Percentiles rank a stretch among this genome's conserved stretches.
phyloP scores from a whole-genome alignment of 2,113 vertebrate genomes.

The Gymnocephalus cernua region DNA sequence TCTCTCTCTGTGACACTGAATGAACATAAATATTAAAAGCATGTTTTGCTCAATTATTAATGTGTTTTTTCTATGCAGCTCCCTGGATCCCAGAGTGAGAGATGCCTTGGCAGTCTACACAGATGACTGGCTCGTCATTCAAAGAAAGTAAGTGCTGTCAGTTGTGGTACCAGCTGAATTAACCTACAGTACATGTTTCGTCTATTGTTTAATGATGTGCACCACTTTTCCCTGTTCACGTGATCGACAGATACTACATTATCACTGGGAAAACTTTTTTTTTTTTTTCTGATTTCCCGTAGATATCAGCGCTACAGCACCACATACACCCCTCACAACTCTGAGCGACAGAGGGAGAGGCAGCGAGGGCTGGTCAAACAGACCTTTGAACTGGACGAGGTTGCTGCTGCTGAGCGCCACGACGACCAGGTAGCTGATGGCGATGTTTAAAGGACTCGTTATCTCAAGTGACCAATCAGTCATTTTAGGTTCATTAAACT shows the following conservation, averaged over 20 bases:
- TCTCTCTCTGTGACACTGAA: conserved; percentile 46
- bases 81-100: conserved; percentile 89
- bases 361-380: conserved; percentile 89
- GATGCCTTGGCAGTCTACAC: conserved; percentile 91
- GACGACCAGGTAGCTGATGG: conserved; percentile 86
- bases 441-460: neutral
- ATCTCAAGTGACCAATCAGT: neutral
- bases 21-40: conserved; percentile 70
- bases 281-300: conserved; percentile 8
- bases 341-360: conserved; percentile 88
- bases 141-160: conserved; percentile 87
- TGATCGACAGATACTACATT: conserved; percentile 39
- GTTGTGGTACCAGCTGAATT: conserved; percentile 21
- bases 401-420: conserved; percentile 81
- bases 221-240: conserved; percentile 9
- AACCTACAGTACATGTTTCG: conserved; percentile 22
- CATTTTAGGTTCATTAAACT: conserved; percentile 17
- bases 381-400: conserved; percentile 89
- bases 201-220: conserved; percentile 32
- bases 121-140: conserved; percentile 92
- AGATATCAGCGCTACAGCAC: conserved; percentile 90
- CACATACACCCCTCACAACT: conserved; percentile 82
- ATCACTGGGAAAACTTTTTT: neutral
- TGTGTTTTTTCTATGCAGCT: conserved; percentile 80
- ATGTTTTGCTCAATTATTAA: conserved; percentile 70